Percentiles rank a stretch among this genome's conserved stretches.
Conservation (phyloP, 2,113 vertebrate genomes). For the Pseudolaguvia tuberculata region DNA sequence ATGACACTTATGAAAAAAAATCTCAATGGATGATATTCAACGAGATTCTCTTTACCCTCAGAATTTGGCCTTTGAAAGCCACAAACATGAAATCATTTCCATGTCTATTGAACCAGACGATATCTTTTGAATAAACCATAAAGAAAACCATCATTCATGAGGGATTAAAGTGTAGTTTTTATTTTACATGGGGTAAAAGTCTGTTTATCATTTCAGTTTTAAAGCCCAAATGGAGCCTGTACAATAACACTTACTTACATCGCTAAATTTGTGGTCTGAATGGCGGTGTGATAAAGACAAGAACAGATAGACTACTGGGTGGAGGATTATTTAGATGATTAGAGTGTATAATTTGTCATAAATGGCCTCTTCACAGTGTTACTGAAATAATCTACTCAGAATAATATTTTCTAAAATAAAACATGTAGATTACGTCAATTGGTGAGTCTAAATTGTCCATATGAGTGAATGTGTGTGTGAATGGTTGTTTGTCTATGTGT, state of each 20-base stretch:
- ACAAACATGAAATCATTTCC: not conserved
- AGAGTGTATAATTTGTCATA: conserved; percentile 1
- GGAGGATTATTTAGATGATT: conserved; percentile 16
- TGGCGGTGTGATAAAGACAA: not conserved
- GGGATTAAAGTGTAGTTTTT: conserved; percentile 14
- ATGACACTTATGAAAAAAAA: conserved; percentile 26
- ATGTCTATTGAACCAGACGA: not conserved
- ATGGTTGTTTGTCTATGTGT: too few relatives aligned
- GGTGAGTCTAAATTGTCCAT: too few relatives aligned
- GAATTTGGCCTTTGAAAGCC: conserved; percentile 9
- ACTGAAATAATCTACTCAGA: not conserved
- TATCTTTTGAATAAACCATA: conserved; percentile 21
- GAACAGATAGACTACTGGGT: not conserved
- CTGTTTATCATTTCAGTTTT: conserved; percentile 1
- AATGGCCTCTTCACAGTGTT: conserved; percentile 3
- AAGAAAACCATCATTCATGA: conserved; percentile 13
- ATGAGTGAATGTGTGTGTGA: too few relatives aligned
- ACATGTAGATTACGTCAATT: too few relatives aligned
- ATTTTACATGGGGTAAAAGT: conserved; percentile 24
- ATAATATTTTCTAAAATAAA: not conserved
- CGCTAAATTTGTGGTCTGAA: conserved; percentile 2
- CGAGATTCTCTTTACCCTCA: conserved; percentile 2
- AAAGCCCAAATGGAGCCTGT: conserved; percentile 21
- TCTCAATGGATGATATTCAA: not conserved
- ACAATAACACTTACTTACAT: conserved; percentile 17